Conservation (phyloP, 2,113 vertebrate species). For the Talpa occidentalis region DNA sequence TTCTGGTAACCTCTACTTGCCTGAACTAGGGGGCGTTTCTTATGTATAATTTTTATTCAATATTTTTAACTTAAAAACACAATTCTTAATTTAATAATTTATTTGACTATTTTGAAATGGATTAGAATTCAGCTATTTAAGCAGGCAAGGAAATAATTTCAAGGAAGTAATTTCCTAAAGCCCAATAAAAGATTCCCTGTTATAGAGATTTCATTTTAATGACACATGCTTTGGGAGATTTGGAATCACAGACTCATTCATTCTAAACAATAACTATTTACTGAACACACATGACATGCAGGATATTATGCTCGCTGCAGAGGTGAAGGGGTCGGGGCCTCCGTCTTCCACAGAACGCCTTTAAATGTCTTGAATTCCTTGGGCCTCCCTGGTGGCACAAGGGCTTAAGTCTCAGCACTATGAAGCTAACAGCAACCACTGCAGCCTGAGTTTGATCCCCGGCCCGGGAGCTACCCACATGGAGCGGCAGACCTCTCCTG, state of each 20-base stretch:
- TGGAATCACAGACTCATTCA: background rate
- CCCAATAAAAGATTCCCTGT: background rate
- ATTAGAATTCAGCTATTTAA: background rate
- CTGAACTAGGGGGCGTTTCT: background rate
- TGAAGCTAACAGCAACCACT: too few species aligned
- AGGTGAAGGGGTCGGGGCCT: background rate
- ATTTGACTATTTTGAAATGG: background rate
- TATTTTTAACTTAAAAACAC: slow-evolving; percentile 18
- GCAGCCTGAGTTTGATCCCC: too few species aligned
- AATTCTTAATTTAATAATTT: background rate
- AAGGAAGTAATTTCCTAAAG: background rate
- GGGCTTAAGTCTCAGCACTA: too few species aligned
- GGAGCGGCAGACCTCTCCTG: too few species aligned
- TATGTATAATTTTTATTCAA: background rate
- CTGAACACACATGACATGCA: background rate
- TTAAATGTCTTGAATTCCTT: too few species aligned
- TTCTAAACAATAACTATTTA: background rate
- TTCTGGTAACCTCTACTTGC: background rate
- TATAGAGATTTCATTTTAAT: background rate
- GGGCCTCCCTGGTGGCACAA: too few species aligned
- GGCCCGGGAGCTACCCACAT: too few species aligned
- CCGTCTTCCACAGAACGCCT: background rate
- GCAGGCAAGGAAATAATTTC: background rate
- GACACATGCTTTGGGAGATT: background rate
- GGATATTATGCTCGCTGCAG: background rate